Base-by-base conservation (phyloP, 2,888 invertebrate genomes). In the Polymixis flavicincta region DNA sequence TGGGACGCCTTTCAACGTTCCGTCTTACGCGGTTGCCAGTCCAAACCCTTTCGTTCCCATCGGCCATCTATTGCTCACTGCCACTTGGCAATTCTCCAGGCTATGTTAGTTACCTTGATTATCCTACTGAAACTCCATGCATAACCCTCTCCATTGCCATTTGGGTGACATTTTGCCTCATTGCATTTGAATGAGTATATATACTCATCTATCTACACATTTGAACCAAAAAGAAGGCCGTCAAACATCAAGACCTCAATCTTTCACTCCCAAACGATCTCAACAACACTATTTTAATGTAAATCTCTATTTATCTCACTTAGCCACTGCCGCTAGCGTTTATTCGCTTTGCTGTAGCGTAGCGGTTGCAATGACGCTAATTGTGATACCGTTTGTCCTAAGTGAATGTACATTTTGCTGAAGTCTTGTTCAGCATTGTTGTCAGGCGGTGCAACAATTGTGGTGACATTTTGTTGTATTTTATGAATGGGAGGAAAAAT, bases 331-430 rank as follows among this genome's bases (percentile, higher is more conserved):
- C 37, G 50, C 57, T 54, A 67, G 48, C 61, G 52, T 77, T 84
- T 66, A 83, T 65, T 83, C 60, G 54, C 73, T 42, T 71, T 57
- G 52, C 50, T 73, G 61, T 64, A 66, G 25, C 60, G 28, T 74
- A 66, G 83, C 69, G 79, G 81, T 77, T 68, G 78, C 77, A 82
- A 87, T 82, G 71, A 78, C 75, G 78, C 78, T 87, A 86, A 89
- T 87, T 89, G 82, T 80, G 55, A 82, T 81, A 82, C 81, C 83
- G 77, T 79, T 84, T 84, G 76, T 73, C 67, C 77, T 65, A 84
- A 87, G 78, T 78, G 78, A 79, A 64, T 71, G 75, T 72, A 76
- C 78, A 71, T 82, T 66, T 82, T 74, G 69, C 69, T 69, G 57
- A 80, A 69, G 71, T 78, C 78, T 76, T 73, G 74, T 59, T 74